Evolutionary conservation across 2,888 invertebrate species (phyloP).

Genomic region (Agrotis clavis): DNA sequence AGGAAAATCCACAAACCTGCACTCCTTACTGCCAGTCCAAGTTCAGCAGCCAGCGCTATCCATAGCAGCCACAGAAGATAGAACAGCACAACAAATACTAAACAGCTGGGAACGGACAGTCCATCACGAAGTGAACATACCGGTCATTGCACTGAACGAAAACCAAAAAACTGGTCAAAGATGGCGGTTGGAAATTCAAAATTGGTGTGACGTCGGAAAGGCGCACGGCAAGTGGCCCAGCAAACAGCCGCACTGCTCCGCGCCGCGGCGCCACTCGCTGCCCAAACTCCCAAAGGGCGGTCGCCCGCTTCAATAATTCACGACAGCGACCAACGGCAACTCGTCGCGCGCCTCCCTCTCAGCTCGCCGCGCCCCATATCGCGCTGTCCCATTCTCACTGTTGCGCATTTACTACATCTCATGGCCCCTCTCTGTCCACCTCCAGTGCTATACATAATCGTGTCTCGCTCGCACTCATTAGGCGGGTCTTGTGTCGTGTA

Average conservation of each 20-base stretch:
- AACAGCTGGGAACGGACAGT: constrained; percentile 50
- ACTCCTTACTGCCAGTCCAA: constrained; percentile 17
- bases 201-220: constrained; percentile 87
- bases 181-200: constrained; percentile 77
- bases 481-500: constrained; percentile 81
- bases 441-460: constrained; percentile 1
- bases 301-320: constrained; percentile 87
- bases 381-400: constrained; percentile 70
- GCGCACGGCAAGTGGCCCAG: constrained; percentile 78
- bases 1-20: constrained; percentile 47
- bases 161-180: constrained; percentile 73
- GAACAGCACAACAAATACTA: constrained; percentile 32
- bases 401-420: constrained; percentile 80
- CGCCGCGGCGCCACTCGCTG: constrained; percentile 77
- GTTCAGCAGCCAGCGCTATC: constrained; percentile 45
- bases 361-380: constrained; percentile 64
- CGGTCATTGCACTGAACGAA: constrained; percentile 75
- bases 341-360: constrained; percentile 78
- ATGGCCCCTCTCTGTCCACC: constrained; percentile 63
- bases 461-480: constrained; percentile 81
- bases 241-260: constrained; percentile 63
- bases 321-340: constrained; percentile 79
- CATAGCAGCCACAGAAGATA: constrained; percentile 34
- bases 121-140: constrained; percentile 77
- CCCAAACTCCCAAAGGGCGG: constrained; percentile 88